These are phyloP conservation scores for Andrena praecox DNA, from an alignment of 2,888 invertebrate genomes.

Conservation along the genomic window DNA sequence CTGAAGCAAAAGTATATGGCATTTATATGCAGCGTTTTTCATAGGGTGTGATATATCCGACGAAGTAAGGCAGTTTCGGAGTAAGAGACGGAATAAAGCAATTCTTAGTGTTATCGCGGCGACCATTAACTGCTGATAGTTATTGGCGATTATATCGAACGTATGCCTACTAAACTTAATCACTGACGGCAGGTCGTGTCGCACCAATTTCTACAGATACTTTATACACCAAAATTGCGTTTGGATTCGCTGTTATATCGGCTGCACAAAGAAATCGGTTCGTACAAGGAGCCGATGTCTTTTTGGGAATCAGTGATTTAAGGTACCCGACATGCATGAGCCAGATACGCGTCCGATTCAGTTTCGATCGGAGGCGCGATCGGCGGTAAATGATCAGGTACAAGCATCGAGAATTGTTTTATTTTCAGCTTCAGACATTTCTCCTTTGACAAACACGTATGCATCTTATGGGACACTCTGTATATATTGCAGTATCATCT, in stretches of 20 bases:
- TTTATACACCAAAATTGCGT: neutral
- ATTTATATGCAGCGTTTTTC: constrained; percentile 67
- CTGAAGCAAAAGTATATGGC: constrained; percentile 68
- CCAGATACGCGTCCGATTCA: neutral
- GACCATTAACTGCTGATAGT: constrained; percentile 25
- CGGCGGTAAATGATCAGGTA: constrained; percentile 33
- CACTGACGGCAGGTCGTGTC: constrained; percentile 1
- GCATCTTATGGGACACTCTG: constrained; percentile 59
- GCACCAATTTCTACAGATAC: constrained; percentile 3
- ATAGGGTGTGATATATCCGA: constrained; percentile 58
- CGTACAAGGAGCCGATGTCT: neutral
- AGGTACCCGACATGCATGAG: neutral
- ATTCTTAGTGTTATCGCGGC: constrained; percentile 48
- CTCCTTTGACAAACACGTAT: constrained; percentile 12
- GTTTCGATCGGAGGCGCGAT: constrained; percentile 9
- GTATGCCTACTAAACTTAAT: constrained; percentile 54
- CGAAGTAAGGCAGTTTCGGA: constrained; percentile 42
- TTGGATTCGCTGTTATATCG: neutral
- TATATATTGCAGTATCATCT: constrained; percentile 71
- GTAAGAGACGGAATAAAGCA: constrained; percentile 45
- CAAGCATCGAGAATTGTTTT: constrained; percentile 46
- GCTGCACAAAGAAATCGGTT: neutral
- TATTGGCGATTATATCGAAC: constrained; percentile 28
- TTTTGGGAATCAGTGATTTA: neutral
- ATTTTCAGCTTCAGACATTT: constrained; percentile 23